Evolutionary conservation across 2,797 vertebrate species (phyloP).

Genomic region (Zenarchopterus dispar): DNA sequence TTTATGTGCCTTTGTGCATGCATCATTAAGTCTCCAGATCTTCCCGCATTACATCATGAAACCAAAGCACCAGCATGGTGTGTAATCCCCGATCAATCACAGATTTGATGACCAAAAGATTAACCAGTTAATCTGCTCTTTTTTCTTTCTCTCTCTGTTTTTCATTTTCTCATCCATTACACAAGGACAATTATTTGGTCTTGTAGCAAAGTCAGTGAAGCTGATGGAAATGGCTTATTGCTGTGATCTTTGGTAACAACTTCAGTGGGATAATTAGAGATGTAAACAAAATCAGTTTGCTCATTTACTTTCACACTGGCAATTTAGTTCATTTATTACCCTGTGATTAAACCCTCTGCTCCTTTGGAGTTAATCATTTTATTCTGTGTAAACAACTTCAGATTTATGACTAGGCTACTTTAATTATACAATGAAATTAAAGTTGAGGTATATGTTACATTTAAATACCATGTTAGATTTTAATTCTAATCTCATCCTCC

Average conservation of each 20-base stretch:
- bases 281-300: neutral
- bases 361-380: too few species aligned
- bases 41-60: slow-evolving; percentile 35
- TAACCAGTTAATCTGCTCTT: slow-evolving; percentile 73
- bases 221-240: neutral
- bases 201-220: slow-evolving; percentile 1
- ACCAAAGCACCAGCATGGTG: slow-evolving; percentile 45
- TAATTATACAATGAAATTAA: too few species aligned
- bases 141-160: slow-evolving; percentile 43
- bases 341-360: too few species aligned
- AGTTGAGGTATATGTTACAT: too few species aligned
- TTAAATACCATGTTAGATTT: too few species aligned
- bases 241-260: neutral
- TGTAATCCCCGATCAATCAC: slow-evolving; percentile 78
- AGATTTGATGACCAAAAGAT: slow-evolving; percentile 75
- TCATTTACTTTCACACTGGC: too few species aligned
- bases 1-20: neutral
- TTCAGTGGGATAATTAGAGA: neutral
- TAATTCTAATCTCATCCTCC: too few species aligned
- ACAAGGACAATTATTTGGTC: slow-evolving; percentile 20
- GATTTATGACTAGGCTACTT: too few species aligned
- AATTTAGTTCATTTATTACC: too few species aligned
- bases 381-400: too few species aligned
- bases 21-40: slow-evolving; percentile 11
- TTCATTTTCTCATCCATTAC: slow-evolving; percentile 41